A percentile compares a stretch with the other conserved stretches of the same genome.
Evolutionary conservation across 2,888 invertebrate species (phyloP).

Genomic region (Arrhopalites spinosus): DNA sequence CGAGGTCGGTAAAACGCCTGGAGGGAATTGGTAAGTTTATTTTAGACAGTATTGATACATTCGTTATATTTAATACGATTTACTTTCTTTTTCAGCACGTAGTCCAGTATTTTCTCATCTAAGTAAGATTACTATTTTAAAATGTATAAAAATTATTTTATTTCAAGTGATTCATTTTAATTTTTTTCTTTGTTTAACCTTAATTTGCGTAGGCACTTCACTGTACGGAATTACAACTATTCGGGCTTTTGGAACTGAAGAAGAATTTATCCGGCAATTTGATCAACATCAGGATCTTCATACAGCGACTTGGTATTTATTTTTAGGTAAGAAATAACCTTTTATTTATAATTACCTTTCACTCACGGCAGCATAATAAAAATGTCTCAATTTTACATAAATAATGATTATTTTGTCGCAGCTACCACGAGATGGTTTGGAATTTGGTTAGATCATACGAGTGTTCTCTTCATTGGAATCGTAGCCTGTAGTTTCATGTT

Average conservation of each 20-base stretch:
- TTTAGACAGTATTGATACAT: not conserved
- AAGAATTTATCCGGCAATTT: conserved; percentile 75
- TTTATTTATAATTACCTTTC: conserved; percentile 10
- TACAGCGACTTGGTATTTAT: conserved; percentile 89
- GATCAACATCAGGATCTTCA: conserved; percentile 75
- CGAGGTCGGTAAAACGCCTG: conserved; percentile 29
- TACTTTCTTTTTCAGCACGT: conserved; percentile 66
- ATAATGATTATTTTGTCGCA: conserved; percentile 63
- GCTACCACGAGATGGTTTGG: conserved; percentile 90
- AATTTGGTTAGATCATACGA: conserved; percentile 73
- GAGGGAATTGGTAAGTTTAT: conserved; percentile 29
- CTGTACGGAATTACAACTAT: conserved; percentile 89
- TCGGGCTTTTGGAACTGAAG: conserved; percentile 82
- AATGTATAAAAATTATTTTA: too few species aligned
- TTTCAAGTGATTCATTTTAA: too few species aligned
- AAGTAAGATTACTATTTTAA: too few species aligned
- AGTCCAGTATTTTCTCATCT: conserved; percentile 96
- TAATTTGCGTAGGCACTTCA: conserved; percentile 81
- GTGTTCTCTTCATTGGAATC: conserved; percentile 80
- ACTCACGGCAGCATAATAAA: not conserved
- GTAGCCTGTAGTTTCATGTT: conserved; percentile 66
- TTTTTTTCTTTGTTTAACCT: too few species aligned
- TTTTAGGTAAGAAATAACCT: conserved; percentile 58
- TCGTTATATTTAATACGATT: not conserved
- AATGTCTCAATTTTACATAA: too few species aligned